Evolutionary conservation across 2,888 invertebrate species (phyloP).

Genomic region (Synergus itoensis): DNA sequence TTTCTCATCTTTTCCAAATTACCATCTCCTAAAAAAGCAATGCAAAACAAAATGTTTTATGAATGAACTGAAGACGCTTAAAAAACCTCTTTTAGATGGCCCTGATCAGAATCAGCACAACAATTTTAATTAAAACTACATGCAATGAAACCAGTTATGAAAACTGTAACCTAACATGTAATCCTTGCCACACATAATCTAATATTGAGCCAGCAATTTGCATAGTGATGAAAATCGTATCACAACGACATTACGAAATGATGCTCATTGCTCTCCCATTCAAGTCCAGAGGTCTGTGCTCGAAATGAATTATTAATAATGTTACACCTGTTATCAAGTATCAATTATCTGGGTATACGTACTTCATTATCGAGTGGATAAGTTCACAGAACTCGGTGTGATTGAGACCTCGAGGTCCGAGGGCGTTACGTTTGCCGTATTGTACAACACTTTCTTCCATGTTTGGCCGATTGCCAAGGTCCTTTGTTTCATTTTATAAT

Average conservation of each 20-base stretch:
- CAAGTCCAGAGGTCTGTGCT: not conserved
- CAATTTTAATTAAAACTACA: too few species aligned
- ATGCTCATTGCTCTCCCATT: not conserved
- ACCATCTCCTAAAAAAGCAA: too few species aligned
- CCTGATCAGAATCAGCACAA: too few species aligned
- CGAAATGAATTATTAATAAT: constrained; percentile 22
- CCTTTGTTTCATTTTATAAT: constrained; percentile 63
- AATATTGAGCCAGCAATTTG: not conserved
- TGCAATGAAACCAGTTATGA: too few species aligned
- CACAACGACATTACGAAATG: not conserved
- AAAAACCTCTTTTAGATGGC: too few species aligned
- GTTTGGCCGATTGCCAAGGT: constrained; percentile 73
- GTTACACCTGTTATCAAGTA: constrained; percentile 20
- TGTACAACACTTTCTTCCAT: constrained; percentile 67
- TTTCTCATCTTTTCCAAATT: too few species aligned
- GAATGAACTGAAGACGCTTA: not conserved
- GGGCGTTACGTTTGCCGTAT: constrained; percentile 59
- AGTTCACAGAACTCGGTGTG: constrained; percentile 58
- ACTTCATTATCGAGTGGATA: constrained; percentile 42
- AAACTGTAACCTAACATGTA: not conserved
- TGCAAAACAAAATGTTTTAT: too few species aligned
- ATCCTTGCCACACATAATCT: not conserved
- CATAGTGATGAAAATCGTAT: not conserved
- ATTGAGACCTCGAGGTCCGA: constrained; percentile 46
- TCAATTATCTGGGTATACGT: not conserved